Conservation (phyloP, 1,140 invertebrate genomes). For the Temnothorax curvispinosus region DNA sequence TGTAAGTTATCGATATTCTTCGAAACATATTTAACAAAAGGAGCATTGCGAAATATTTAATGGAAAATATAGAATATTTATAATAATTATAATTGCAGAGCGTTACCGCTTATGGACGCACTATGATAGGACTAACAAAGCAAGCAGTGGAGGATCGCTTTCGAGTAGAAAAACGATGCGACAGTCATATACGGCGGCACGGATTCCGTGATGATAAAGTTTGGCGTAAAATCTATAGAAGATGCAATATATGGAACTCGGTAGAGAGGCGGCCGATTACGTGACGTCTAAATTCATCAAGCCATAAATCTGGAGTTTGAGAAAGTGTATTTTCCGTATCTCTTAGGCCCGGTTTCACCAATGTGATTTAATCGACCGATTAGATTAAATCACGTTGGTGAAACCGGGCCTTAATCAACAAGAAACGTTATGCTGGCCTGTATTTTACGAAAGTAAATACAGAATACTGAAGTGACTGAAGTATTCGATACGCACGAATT, state of each 20-base stretch:
- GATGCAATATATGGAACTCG: slow-evolving; percentile 96
- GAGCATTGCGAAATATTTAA: no score
- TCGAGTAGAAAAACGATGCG: slow-evolving; percentile 91
- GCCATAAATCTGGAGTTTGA: slow-evolving; percentile 99
- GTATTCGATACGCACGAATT: no score
- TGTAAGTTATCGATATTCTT: no score
- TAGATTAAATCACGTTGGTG: no score
- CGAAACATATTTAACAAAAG: no score
- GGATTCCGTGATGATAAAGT: slow-evolving; percentile 99
- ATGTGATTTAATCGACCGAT: slow-evolving; percentile 57
- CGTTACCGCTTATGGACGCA: slow-evolving; percentile 99
- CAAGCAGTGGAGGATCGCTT: slow-evolving; percentile 96
- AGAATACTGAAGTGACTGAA: no score
- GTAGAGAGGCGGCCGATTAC: slow-evolving; percentile 96
- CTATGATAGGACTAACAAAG: slow-evolving; percentile 99
- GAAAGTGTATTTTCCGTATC: slow-evolving; percentile 99
- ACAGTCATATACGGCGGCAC: slow-evolving; percentile 99
- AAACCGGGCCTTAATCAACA: no score
- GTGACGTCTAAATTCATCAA: slow-evolving; percentile 97
- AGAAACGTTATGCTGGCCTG: no score
- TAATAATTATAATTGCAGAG: slow-evolving; percentile 87
- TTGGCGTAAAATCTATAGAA: slow-evolving; percentile 96
- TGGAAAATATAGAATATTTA: background rate
- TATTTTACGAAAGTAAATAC: no score
- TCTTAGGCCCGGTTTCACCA: slow-evolving; percentile 86